Evolutionary conservation across 2,113 vertebrate species (phyloP).

Genomic region (Corvus cornix): DNA sequence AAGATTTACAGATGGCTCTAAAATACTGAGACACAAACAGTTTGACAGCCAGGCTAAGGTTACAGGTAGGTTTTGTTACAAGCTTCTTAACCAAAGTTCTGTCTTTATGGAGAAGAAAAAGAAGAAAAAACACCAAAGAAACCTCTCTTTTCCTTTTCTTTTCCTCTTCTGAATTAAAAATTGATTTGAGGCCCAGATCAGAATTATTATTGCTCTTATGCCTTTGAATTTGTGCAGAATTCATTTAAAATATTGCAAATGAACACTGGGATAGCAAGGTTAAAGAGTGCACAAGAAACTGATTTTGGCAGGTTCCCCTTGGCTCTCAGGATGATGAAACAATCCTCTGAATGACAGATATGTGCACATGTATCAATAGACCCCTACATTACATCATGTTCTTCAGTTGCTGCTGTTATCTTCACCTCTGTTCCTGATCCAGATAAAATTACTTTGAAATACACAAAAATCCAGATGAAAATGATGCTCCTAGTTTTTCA

Average conservation of each 20-base stretch:
- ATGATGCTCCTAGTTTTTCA: background rate
- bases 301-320: background rate
- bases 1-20: background rate
- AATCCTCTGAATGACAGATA: background rate
- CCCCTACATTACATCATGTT: background rate
- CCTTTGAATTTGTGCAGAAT: background rate
- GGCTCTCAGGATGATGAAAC: background rate
- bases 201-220: background rate
- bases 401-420: background rate
- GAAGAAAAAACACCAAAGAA: background rate
- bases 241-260: background rate
- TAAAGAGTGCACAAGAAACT: background rate
- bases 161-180: background rate
- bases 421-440: background rate
- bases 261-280: background rate
- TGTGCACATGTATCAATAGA: background rate
- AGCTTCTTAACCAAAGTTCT: background rate
- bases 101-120: background rate
- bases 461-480: background rate
- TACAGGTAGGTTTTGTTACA: background rate
- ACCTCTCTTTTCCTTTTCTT: rapidly evolving
- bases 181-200: background rate
- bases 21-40: background rate
- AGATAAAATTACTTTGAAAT: background rate
- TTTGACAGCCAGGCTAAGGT: background rate